Evolutionary conservation across 30 jellyfish, hydroid and myxozoan species (phyloP).

Genomic region (Rhopilema esculentum): DNA sequence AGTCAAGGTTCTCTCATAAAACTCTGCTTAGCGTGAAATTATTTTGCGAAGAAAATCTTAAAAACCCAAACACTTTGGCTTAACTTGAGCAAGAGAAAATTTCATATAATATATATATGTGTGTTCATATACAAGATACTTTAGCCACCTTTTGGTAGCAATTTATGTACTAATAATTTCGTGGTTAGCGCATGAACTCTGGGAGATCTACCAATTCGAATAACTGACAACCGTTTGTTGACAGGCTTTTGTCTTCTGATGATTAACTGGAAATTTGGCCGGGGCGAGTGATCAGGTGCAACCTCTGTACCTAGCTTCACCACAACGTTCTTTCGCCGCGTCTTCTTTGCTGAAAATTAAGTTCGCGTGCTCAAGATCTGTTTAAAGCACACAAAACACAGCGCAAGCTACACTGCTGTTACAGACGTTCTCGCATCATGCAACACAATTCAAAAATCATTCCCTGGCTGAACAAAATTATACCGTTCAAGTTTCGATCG

Average conservation of each 20-base stretch:
- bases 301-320: conserved; percentile 3
- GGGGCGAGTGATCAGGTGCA: not conserved
- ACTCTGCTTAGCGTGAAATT: too few relatives aligned
- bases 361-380: too few relatives aligned
- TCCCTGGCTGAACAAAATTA: too few relatives aligned
- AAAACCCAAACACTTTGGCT: not conserved
- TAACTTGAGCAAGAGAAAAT: not conserved
- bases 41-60: not conserved
- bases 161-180: not conserved
- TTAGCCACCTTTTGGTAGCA: not conserved
- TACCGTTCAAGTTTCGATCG: too few relatives aligned
- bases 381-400: too few relatives aligned
- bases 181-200: conserved; percentile 12
- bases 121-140: not conserved
- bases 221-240: not conserved
- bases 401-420: too few relatives aligned
- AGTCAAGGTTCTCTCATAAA: too few relatives aligned
- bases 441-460: too few relatives aligned
- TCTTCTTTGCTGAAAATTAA: not conserved
- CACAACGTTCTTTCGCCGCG: not conserved
- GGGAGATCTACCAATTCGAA: conserved; percentile 19
- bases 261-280: not conserved
- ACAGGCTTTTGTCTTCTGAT: not conserved
- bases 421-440: too few relatives aligned
- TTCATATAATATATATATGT: not conserved